phyloP scores from a whole-genome alignment of 2,888 invertebrate genomes.

The Laspeyria flexula region DNA sequence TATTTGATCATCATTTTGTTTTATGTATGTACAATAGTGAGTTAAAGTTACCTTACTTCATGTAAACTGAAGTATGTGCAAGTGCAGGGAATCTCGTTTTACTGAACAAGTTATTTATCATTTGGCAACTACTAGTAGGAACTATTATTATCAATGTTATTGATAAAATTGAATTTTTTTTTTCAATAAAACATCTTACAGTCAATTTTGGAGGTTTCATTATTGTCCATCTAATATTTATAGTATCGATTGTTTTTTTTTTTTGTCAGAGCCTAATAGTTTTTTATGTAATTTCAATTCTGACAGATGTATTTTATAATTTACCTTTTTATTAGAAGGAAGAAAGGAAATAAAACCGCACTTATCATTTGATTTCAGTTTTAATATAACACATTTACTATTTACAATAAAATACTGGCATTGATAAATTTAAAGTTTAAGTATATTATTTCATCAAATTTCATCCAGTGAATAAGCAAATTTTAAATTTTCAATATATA shows the following conservation, averaged over 20 bases:
- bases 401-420: conserved; percentile 85
- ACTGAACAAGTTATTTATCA: conserved; percentile 73
- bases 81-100: conserved; percentile 70
- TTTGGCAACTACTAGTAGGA: conserved; percentile 64
- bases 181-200: conserved; percentile 79
- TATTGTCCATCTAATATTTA: too few relatives aligned
- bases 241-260: too few relatives aligned
- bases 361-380: conserved; percentile 66
- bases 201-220: conserved; percentile 44
- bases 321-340: background rate
- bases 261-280: too few relatives aligned
- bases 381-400: conserved; percentile 82
- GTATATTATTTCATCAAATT: conserved; percentile 56
- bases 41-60: conserved; percentile 53
- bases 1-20: conserved; percentile 39
- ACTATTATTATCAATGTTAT: conserved; percentile 73
- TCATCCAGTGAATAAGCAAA: conserved; percentile 44
- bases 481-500: conserved; percentile 28
- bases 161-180: conserved; percentile 75
- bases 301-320: too few relatives aligned
- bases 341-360: conserved; percentile 55
- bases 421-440: conserved; percentile 70
- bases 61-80: conserved; percentile 72
- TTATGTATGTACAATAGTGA: conserved; percentile 34
- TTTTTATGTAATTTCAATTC: too few relatives aligned